These are phyloP conservation scores for Pandemis heparana DNA, from an alignment of 2,888 invertebrate genomes.

Conservation along the genomic window DNA sequence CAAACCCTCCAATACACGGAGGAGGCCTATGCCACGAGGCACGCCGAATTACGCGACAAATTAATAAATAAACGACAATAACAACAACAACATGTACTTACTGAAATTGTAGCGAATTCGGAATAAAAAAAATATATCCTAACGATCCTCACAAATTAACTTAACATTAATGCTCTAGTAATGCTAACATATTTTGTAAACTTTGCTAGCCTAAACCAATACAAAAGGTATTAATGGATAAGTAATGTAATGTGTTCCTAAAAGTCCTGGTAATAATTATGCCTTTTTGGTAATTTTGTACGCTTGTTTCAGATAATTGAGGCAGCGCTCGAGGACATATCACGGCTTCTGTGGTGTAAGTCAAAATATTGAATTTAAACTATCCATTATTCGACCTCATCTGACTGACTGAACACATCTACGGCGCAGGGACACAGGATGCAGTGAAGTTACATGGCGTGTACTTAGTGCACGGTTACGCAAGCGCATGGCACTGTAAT, in stretches of 20 bases:
- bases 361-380: constrained; percentile 11
- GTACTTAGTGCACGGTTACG: constrained; percentile 65
- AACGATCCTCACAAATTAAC: background rate
- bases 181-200: background rate
- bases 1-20: too few relatives aligned
- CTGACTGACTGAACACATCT: constrained; percentile 12
- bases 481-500: constrained; percentile 66
- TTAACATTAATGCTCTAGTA: background rate
- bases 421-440: constrained; percentile 25
- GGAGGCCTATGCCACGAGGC: too few relatives aligned
- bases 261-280: too few relatives aligned
- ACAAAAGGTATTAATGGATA: background rate
- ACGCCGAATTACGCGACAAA: too few relatives aligned
- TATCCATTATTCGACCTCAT: constrained; percentile 16
- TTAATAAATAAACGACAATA: too few relatives aligned
- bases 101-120: too few relatives aligned
- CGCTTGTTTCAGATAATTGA: constrained; percentile 39
- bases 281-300: background rate
- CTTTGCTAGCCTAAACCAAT: background rate
- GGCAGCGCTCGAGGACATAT: constrained; percentile 6
- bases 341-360: constrained; percentile 25
- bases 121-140: too few relatives aligned
- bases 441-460: constrained; percentile 26
- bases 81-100: too few relatives aligned
- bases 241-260: constrained; percentile 13